Evolutionary conservation across 2,113 vertebrate genomes (phyloP).

Genomic region (Entosphenus tridentatus): DNA sequence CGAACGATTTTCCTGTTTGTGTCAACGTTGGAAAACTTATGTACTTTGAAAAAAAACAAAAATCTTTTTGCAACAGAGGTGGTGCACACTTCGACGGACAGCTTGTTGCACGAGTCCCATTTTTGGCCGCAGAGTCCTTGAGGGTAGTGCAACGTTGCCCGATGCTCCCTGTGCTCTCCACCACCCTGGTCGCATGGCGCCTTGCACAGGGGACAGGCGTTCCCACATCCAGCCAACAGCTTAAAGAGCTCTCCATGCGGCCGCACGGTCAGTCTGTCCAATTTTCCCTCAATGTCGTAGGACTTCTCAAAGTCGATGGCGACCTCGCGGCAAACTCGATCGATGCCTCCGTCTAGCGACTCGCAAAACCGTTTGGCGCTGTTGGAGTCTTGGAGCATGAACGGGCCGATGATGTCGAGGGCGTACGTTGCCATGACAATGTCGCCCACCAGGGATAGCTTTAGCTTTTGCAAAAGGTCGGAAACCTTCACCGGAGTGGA

Average conservation of each 20-base stretch:
- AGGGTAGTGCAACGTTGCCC: slow-evolving; percentile 17
- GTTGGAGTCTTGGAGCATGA: slow-evolving; percentile 14
- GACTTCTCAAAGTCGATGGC: slow-evolving; percentile 6
- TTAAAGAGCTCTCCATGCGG: slow-evolving; percentile 19
- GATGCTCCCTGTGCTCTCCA: slow-evolving; percentile 15
- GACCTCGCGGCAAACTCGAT: slow-evolving; percentile 11
- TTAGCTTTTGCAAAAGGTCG: slow-evolving; percentile 14
- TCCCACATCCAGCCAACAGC: slow-evolving; percentile 24
- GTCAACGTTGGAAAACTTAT: not conserved
- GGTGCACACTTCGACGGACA: slow-evolving; percentile 15
- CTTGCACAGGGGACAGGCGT: slow-evolving; percentile 26
- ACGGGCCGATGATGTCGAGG: slow-evolving; percentile 12
- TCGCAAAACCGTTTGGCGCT: slow-evolving; percentile 14
- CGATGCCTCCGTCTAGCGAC: slow-evolving; percentile 12
- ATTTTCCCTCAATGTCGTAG: not conserved
- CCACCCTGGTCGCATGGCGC: slow-evolving; percentile 24
- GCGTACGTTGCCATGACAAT: slow-evolving; percentile 17
- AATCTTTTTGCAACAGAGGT: slow-evolving; percentile 11
- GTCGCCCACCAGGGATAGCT: slow-evolving; percentile 14
- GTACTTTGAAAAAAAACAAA: accelerated
- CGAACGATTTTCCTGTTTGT: accelerated
- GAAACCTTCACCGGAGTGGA: slow-evolving; percentile 7
- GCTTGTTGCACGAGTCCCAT: accelerated
- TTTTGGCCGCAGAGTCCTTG: not conserved
- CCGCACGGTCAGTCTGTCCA: slow-evolving; percentile 10